Evolutionary conservation across 2,888 invertebrate species (phyloP), one percentile per base, ranked within the genome.

Genomic region (Patella ulyssiponensis): DNA sequence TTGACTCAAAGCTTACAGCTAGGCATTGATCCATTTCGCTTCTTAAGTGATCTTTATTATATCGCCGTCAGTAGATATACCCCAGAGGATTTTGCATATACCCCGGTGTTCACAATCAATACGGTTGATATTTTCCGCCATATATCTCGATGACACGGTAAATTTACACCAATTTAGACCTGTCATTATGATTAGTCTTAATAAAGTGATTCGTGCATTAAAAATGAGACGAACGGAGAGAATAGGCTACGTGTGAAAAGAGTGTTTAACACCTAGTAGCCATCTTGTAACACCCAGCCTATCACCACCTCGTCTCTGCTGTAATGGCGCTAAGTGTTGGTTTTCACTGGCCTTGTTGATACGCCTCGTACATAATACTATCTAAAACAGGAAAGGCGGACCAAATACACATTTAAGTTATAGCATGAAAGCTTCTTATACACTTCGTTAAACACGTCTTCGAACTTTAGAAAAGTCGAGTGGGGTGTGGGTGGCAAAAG

Each of bases 141-240:
- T 64, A 20, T 64, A 64, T 64, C 64, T 64, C 20, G 20, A 64
- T 64, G 23, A 11, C 20, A 64, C 23, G 64, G 64, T 64, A 23
- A 64, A 64, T 64, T 64, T 64, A 64, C 64, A 64, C 64, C 64
- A 64, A 64, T 64, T 64, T 64, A 23, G 64, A 64, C 64, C 64
- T 64, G 64, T 64, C 64, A 64, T 23, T 11, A 14, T 64, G 64
- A 64, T 64, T 64, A 23, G 64, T 64, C 64, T 23, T 64, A 64
- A 64, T 64, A 64, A 64, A 64, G 64, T 64, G 64, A 64, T 64
- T 64, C 64, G 20, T 23, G 23, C 64, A 64, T 64, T 64, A 64
- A 12, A 14, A 23, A 23, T 64, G 64, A 64, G 23, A 23, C 64
- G 23, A 20, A 44, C 9, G 44, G 11, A 9, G 64, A 23, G 20